A percentile compares a stretch with the other conserved stretches of the same genome.
Evolutionary conservation across 2,888 invertebrate genomes (phyloP).

Genomic region (Oegoconia quadripuncta): DNA sequence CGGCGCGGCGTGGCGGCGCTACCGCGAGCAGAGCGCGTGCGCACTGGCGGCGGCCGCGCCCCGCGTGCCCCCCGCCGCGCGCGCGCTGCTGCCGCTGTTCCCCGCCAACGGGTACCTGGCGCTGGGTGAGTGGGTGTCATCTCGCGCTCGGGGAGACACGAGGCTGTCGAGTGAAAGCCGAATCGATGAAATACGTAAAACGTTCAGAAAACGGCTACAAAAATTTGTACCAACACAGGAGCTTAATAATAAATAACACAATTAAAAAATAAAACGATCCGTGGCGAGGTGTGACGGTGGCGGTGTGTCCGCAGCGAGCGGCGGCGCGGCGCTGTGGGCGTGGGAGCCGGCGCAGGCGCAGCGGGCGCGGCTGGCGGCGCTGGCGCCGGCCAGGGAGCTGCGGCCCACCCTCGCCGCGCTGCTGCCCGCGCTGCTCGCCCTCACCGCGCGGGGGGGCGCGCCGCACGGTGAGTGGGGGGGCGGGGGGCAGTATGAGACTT

Average conservation of each 20-base stretch:
- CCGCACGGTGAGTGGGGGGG: constrained; percentile 17
- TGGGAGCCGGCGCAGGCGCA: constrained; percentile 14
- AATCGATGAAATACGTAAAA: not conserved
- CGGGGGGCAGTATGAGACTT: constrained; percentile 10
- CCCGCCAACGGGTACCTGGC: constrained; percentile 37
- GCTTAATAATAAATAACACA: not conserved
- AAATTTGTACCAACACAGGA: not conserved
- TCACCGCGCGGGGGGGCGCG: constrained; percentile 19
- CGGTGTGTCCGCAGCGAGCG: constrained; percentile 19
- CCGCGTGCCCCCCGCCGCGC: constrained; percentile 19
- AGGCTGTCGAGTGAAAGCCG: not conserved
- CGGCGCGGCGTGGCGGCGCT: constrained; percentile 25
- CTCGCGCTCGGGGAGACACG: not conserved
- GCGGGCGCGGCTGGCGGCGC: constrained; percentile 17
- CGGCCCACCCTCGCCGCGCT: constrained; percentile 23
- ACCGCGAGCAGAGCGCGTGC: constrained; percentile 44
- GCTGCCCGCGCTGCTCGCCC: constrained; percentile 32
- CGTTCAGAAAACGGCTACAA: not conserved
- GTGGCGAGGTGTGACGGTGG: not conserved
- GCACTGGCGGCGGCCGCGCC: constrained; percentile 31
- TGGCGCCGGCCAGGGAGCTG: constrained; percentile 9
- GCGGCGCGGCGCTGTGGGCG: constrained; percentile 33
- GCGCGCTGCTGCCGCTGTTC: constrained; percentile 26
- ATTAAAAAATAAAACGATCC: not conserved
- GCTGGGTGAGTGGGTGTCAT: constrained; percentile 25